These are phyloP conservation scores for Hylaeus anthracinus DNA, from an alignment of 1,140 invertebrate genomes.

Conservation along the genomic window DNA sequence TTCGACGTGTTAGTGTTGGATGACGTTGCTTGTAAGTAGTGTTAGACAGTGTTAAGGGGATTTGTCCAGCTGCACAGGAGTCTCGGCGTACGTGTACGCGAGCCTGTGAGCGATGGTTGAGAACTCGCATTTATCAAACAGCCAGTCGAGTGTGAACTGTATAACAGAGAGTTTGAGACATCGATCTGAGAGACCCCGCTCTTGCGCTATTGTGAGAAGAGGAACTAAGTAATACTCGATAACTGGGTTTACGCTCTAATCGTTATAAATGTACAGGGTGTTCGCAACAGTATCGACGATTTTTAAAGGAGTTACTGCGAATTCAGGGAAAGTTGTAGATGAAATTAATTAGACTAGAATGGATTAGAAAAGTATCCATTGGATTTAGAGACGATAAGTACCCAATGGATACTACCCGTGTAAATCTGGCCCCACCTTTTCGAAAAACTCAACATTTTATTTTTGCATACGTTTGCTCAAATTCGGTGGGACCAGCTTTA, in stretches of 20 bases:
- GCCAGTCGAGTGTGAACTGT: constrained; percentile 3
- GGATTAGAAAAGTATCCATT: too few species aligned
- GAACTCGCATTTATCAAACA: constrained; percentile 2
- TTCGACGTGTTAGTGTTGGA: neutral
- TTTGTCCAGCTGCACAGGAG: neutral
- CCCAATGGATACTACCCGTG: too few species aligned
- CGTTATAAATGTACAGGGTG: too few species aligned
- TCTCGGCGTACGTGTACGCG: neutral
- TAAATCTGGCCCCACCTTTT: too few species aligned
- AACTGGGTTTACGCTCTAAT: neutral
- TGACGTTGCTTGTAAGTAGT: neutral
- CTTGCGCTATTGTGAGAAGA: constrained; percentile 4
- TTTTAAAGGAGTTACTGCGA: too few species aligned
- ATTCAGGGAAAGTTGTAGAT: too few species aligned
- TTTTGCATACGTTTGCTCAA: too few species aligned
- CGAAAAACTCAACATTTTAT: too few species aligned
- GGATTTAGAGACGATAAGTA: too few species aligned
- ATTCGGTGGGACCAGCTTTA: too few species aligned
- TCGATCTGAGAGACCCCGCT: neutral
- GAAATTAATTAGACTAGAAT: too few species aligned
- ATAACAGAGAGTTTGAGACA: neutral
- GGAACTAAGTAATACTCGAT: constrained; percentile 3
- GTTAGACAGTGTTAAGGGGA: constrained; percentile 2
- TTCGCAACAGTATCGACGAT: too few species aligned
- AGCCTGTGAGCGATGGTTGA: neutral